These are phyloP conservation scores for Leptopterna dolabrata DNA, from an alignment of 2,888 invertebrate genomes.

Conservation along the genomic window DNA sequence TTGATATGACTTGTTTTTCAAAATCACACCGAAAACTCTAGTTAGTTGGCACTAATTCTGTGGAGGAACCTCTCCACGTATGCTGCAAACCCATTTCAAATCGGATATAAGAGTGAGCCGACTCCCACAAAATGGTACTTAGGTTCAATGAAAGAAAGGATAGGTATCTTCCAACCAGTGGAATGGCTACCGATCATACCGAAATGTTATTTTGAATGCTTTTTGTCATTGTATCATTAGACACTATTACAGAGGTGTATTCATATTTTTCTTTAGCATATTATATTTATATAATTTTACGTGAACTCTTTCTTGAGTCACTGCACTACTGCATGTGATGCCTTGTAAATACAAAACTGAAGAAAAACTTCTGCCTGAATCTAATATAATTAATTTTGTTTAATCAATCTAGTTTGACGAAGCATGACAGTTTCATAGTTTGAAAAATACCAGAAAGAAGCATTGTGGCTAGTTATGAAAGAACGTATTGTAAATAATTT, in stretches of 20 bases:
- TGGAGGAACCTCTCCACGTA: neutral
- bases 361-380: constrained; percentile 17
- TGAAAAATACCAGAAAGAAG: neutral
- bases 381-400: neutral
- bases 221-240: neutral
- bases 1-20: neutral
- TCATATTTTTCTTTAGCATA: neutral
- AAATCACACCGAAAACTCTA: neutral
- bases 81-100: neutral
- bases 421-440: constrained; percentile 1
- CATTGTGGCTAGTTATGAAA: neutral
- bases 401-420: neutral
- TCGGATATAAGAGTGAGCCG: neutral
- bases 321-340: constrained; percentile 45
- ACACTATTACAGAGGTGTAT: neutral
- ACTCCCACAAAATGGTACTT: neutral
- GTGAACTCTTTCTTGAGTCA: constrained; percentile 10
- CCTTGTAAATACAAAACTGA: constrained; percentile 37
- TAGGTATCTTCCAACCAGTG: neutral
- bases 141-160: neutral
- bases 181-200: neutral
- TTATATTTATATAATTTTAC: neutral
- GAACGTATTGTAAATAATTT: neutral
- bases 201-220: neutral
- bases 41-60: neutral